Base-by-base conservation (phyloP, 1,140 invertebrate species). In the Nixonia krombeini region DNA sequence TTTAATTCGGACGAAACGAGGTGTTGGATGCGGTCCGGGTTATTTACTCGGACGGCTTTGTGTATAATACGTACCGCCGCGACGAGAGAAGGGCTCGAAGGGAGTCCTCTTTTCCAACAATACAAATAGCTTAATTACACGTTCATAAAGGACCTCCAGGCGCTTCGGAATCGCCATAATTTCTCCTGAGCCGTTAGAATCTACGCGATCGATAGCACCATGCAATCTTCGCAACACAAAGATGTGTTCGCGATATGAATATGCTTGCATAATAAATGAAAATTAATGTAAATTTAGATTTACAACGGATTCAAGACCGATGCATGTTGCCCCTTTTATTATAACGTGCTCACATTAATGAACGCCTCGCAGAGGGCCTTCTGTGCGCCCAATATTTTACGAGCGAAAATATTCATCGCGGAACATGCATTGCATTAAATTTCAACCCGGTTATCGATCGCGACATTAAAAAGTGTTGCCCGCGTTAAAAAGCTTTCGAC, bases 61-160 rank as follows among this genome's bases (percentile, higher is more conserved):
- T 26, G 26, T 47, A 45, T 70, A 56, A 63, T 66, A 55, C 59
- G 41, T 45, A 55, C 44, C 53, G 16, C 41, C 31, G 29, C 23
- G 40, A 10, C 46, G 46, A 50, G 28, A 41, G 44, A 68, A 52
- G 55, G 57, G 49, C 56, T 58, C 61, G 44, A 41, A 52, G 26
- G 31, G 17, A 47, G 62, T 65, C 58, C 64, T 62, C 63, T 58
- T 67, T 53, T 56, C 57, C 47, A 67, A 70, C 73, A 73, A 77
- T 73, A 70, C 67, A 73, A 79, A 81, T 79, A 74, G 75, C 77
- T 80, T 81, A 82, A 82, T 82, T 80, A 78, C 56, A 78, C 72
- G 69, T 64, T 67, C 59, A 55, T 62, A 61, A 63, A 55, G 29
- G 53, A 40, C 66, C 65, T 57, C 37, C 63, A 51, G 69, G 62